Evolutionary conservation across 2,113 vertebrate genomes (phyloP), one percentile per base, ranked within the genome.

Genomic region (Callaeas wilsoni): DNA sequence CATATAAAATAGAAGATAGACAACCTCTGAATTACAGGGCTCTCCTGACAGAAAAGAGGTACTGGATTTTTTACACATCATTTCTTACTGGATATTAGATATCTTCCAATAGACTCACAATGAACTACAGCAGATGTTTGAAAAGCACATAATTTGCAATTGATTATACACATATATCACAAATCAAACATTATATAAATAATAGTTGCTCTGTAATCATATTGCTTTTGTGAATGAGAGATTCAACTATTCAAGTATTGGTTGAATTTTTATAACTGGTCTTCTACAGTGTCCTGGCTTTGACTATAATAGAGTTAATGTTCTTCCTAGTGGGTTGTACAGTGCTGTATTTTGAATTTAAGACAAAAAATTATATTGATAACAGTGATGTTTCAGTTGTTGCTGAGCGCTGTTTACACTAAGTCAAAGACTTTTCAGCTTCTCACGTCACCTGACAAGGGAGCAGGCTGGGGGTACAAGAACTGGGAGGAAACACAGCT

Each of bases 41-140:
- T 27, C 30, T 85, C 33, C 50, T 84, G 74, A 74, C 68, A 89
- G 32, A 79, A 87, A 53, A 87, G 50, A 90, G 30, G 74, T 37
- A 69, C 93, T 70, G 44, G 73, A 93, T 92, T 94, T 90, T 92
- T 90, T 81, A 56, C 53, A 84, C 57, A 60, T 60, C 0, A 80
- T 90, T 80, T 96, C 79, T 83, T 84, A 68, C 30, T 90, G 68
- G 18, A 46, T 96, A 82, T 79, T 82, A 95, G 69, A 86, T 87
- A 75, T 69, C 52, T 26, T 82, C 32, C 86, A 84, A 96, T 11
- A 84, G 73, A 75, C 69, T 89, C 73, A 89, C 69, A 90, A 57
- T 90, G 84, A 93, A 86, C 65, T 81, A 64, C 73, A 89, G 79
- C 77, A 95, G 64, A 71, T 92, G 80, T 95, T 90, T 89, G 71